phyloP scores from a whole-genome alignment of 1,140 invertebrate species.

The Pentalonia nigronervosa region DNA sequence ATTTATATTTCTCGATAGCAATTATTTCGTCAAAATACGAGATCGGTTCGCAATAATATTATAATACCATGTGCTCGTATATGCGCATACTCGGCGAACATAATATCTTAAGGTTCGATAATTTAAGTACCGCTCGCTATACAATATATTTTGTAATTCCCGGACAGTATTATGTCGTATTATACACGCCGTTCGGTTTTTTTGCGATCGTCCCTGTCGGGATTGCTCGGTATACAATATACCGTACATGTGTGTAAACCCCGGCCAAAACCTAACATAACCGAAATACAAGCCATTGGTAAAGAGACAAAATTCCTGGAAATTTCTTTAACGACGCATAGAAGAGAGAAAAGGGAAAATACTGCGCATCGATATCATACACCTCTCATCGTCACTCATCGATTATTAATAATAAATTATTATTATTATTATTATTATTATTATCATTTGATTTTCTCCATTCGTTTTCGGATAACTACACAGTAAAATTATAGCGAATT shows the following conservation, averaged over 20 bases:
- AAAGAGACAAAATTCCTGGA: neutral
- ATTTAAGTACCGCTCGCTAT: neutral
- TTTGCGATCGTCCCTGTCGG: neutral
- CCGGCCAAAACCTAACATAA: neutral
- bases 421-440: neutral
- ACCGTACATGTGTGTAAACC: neutral
- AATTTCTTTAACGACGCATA: neutral
- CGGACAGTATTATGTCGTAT: neutral
- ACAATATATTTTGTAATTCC: neutral
- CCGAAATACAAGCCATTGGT: neutral
- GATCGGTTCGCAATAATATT: neutral
- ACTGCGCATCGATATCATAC: neutral
- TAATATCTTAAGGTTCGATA: neutral
- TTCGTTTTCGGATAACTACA: neutral
- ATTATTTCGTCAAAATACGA: neutral
- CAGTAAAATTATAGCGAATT: neutral
- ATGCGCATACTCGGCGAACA: too few relatives aligned
- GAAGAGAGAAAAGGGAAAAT: neutral
- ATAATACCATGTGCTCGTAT: neutral
- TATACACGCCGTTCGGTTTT: neutral
- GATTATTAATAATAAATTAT: neutral
- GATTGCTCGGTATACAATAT: neutral
- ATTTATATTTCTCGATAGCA: neutral
- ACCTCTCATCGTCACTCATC: neutral
- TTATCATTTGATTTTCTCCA: neutral